phyloP scores from a whole-genome alignment of 2,888 invertebrate genomes.

The Eupithecia subfuscata region DNA sequence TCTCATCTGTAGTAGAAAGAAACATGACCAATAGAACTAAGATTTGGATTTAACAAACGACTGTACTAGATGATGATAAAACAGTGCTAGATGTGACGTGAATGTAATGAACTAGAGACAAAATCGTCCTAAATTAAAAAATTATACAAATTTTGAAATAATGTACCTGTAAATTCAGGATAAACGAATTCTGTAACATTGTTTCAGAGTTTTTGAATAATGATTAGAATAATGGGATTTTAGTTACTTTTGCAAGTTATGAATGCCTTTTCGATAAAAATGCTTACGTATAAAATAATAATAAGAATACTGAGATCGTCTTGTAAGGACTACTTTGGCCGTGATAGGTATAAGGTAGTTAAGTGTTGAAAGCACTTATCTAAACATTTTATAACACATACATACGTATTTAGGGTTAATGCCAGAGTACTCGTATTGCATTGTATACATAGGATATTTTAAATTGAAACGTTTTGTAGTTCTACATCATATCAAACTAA shows the following conservation, averaged over 20 bases:
- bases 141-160: conserved; percentile 34
- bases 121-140: conserved; percentile 35
- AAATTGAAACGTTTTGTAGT: not conserved
- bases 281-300: conserved; percentile 49
- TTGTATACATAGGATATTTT: conserved; percentile 20
- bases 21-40: conserved; percentile 69
- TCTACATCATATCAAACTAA: not conserved
- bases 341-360: conserved; percentile 73
- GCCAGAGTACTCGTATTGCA: conserved; percentile 47
- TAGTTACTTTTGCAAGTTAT: conserved; percentile 39
- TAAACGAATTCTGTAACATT: conserved; percentile 27
- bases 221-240: conserved; percentile 35
- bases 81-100: conserved; percentile 22
- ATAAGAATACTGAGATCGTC: conserved; percentile 51
- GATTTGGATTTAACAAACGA: conserved; percentile 39
- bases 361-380: conserved; percentile 69
- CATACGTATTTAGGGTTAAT: conserved; percentile 60
- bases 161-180: conserved; percentile 29
- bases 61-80: conserved; percentile 36
- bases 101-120: conserved; percentile 23
- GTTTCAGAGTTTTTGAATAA: conserved; percentile 39
- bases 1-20: conserved; percentile 29
- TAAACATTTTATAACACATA: conserved; percentile 64
- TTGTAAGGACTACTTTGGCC: conserved; percentile 70
- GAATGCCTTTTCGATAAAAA: conserved; percentile 42